A percentile compares a stretch with the other conserved stretches of the same genome.
phyloP scores from a whole-genome alignment of 1,140 invertebrate genomes.

The Hetaerina americana region DNA sequence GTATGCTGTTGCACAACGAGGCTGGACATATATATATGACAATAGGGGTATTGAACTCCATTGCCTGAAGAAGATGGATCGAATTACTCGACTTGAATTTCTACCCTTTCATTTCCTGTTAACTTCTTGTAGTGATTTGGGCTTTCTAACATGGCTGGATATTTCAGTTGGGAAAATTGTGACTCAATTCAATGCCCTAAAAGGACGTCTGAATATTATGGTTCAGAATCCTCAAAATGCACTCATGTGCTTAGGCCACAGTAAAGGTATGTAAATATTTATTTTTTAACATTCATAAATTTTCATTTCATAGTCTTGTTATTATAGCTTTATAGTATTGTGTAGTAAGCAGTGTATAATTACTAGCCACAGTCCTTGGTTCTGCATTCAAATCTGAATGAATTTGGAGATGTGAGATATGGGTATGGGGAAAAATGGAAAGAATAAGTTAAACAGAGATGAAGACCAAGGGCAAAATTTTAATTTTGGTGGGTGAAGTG shows the following conservation, averaged over 20 bases:
- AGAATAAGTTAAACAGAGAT: too few species aligned
- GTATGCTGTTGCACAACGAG: slow-evolving; percentile 94
- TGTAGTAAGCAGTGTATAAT: not conserved
- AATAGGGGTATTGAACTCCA: slow-evolving; percentile 93
- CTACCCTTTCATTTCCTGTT: slow-evolving; percentile 96
- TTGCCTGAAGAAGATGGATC: slow-evolving; percentile 78
- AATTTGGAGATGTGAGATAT: too few species aligned
- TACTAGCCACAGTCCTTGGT: too few species aligned
- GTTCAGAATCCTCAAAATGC: slow-evolving; percentile 94
- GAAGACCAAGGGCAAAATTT: too few species aligned
- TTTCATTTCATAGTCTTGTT: slow-evolving; percentile 8
- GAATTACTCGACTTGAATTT: slow-evolving; percentile 76
- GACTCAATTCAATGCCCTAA: slow-evolving; percentile 53
- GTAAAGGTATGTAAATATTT: slow-evolving; percentile 50
- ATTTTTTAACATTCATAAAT: slow-evolving; percentile 3
- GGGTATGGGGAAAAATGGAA: too few species aligned
- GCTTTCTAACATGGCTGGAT: slow-evolving; percentile 85
- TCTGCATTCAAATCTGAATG: too few species aligned
- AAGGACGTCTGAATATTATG: slow-evolving; percentile 67
- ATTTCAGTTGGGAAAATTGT: slow-evolving; percentile 87
- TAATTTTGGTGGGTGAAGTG: too few species aligned
- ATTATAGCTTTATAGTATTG: not conserved
- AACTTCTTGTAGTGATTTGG: slow-evolving; percentile 67
- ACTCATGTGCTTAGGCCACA: slow-evolving; percentile 77
- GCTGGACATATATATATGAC: slow-evolving; percentile 96